Percentiles rank a stretch among this genome's conserved stretches.
These are phyloP conservation scores for Ormia ochracea DNA, from an alignment of 2,888 invertebrate genomes.

Conservation along the genomic window DNA sequence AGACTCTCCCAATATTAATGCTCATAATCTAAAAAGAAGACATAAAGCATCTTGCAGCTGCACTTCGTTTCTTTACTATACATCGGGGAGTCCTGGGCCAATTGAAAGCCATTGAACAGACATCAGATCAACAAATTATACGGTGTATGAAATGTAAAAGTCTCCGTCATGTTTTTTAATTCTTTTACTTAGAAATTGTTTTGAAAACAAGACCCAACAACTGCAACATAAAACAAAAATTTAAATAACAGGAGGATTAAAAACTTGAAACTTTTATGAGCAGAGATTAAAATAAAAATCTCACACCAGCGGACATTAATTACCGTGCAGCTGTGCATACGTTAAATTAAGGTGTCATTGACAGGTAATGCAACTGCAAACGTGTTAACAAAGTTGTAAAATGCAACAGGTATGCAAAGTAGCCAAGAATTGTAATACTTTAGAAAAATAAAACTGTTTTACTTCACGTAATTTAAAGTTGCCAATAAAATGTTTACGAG, in stretches of 20 bases:
- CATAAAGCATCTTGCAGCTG: no score
- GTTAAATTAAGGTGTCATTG: constrained; percentile 18
- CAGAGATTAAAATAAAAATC: background rate
- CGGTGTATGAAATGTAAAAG: background rate
- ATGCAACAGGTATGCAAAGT: constrained; percentile 5
- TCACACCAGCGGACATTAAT: background rate
- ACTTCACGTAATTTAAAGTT: background rate
- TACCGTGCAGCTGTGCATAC: background rate
- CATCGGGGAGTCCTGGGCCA: background rate
- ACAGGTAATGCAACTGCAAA: constrained; percentile 15
- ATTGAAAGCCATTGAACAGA: background rate
- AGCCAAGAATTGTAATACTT: background rate
- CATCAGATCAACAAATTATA: background rate
- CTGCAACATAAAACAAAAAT: no score
- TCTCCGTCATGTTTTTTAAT: background rate
- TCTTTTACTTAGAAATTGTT: constrained; percentile 23
- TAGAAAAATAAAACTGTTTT: background rate
- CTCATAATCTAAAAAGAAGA: no score
- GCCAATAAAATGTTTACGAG: background rate
- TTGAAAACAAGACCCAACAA: constrained; percentile 13
- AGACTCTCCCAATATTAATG: no score
- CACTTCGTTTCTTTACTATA: background rate
- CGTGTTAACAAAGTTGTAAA: background rate
- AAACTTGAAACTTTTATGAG: constrained; percentile 22
- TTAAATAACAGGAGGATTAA: constrained; percentile 25